These are phyloP conservation scores for Ceratoteleas bidentatus DNA, from an alignment of 1,140 invertebrate species.

Conservation along the genomic window DNA sequence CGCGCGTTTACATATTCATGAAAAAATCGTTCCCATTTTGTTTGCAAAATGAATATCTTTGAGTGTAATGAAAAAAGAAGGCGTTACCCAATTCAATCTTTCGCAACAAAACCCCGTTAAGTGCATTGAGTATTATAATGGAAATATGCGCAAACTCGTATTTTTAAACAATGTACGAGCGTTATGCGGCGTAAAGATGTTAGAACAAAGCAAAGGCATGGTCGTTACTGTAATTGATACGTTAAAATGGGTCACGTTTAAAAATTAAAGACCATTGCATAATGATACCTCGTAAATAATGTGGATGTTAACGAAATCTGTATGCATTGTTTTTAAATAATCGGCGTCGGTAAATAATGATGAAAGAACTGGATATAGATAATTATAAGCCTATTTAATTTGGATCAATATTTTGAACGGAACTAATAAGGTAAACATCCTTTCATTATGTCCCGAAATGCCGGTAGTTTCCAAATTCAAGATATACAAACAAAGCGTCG, in stretches of 20 bases:
- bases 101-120: constrained; percentile 20
- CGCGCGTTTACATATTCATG: constrained; percentile 4
- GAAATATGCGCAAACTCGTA: constrained; percentile 10
- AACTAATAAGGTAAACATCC: constrained; percentile 52
- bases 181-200: background rate
- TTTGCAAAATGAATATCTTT: constrained; percentile 15
- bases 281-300: no score
- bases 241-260: no score
- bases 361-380: background rate
- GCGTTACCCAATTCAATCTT: constrained; percentile 20
- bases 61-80: constrained; percentile 26
- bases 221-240: no score
- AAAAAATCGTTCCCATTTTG: constrained; percentile 16
- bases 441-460: constrained; percentile 41
- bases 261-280: no score
- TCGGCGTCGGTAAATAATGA: background rate
- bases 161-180: constrained; percentile 11
- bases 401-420: constrained; percentile 25
- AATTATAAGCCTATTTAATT: constrained; percentile 24
- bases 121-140: constrained; percentile 3
- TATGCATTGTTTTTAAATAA: background rate
- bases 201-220: background rate
- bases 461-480: constrained; percentile 29
- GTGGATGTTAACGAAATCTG: no score
- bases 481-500: constrained; percentile 55